These are phyloP conservation scores for Dreissena rostriformis DNA, from an alignment of 1,140 invertebrate genomes.

Conservation along the genomic window DNA sequence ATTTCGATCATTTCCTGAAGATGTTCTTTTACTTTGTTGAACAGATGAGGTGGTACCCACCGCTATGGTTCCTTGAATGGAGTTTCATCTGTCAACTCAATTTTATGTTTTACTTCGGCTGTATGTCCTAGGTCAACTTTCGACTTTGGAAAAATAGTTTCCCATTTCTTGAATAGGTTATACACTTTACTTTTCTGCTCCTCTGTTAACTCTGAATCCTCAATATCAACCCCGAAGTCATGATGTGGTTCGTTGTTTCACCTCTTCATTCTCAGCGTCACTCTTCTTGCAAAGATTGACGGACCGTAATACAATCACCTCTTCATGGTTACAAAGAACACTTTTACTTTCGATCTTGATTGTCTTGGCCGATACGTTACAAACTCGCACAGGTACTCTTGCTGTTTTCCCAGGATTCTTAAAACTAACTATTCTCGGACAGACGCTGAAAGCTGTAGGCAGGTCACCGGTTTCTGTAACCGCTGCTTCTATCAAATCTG, in stretches of 20 bases:
- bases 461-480: not conserved
- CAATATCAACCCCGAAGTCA: not conserved
- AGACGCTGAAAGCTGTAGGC: not conserved
- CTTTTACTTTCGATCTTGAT: not conserved
- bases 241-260: not conserved
- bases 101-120: not conserved
- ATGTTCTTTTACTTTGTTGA: slow-evolving; percentile 11
- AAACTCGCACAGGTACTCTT: not conserved
- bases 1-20: slow-evolving; percentile 13
- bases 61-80: not conserved
- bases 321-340: not conserved
- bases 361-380: not conserved
- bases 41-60: slow-evolving; percentile 7
- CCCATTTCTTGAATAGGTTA: slow-evolving; percentile 6
- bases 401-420: not conserved
- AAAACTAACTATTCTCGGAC: not conserved
- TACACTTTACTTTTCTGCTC: not conserved
- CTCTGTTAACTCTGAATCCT: not conserved
- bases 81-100: not conserved
- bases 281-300: not conserved
- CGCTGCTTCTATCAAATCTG: not conserved
- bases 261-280: not conserved
- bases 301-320: not conserved
- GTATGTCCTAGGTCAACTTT: slow-evolving; percentile 16
- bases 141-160: slow-evolving; percentile 2